These are phyloP conservation scores for Malurus splendens DNA, from an alignment of 2,797 vertebrate species.

Conservation along the genomic window DNA sequence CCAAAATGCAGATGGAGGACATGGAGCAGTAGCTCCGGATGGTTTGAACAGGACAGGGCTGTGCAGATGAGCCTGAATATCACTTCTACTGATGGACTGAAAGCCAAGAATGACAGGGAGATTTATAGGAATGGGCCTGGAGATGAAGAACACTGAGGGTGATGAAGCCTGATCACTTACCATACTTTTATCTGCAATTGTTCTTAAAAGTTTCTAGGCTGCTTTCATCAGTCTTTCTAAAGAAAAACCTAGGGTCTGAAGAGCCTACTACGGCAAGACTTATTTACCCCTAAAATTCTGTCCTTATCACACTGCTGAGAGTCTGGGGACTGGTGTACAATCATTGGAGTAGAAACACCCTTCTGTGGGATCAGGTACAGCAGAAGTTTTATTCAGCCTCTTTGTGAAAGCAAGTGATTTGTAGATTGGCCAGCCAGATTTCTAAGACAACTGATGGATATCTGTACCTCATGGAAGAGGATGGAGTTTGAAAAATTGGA, in stretches of 20 bases:
- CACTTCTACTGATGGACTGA: neutral
- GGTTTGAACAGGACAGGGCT: neutral
- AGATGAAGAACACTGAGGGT: neutral
- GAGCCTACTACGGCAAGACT: neutral
- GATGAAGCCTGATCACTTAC: neutral
- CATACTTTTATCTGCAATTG: neutral
- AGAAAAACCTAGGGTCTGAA: neutral
- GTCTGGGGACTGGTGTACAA: neutral
- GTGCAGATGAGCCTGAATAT: neutral
- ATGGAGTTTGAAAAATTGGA: neutral
- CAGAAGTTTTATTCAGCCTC: neutral
- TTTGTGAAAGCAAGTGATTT: neutral
- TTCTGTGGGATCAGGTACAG: neutral
- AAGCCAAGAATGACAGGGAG: neutral
- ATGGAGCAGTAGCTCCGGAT: neutral
- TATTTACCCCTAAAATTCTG: neutral
- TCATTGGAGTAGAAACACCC: neutral
- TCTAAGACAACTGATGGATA: neutral
- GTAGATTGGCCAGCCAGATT: neutral
- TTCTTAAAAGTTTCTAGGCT: neutral
- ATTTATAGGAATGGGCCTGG: neutral
- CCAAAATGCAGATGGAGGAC: neutral
- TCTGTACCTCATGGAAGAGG: neutral
- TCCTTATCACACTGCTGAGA: neutral
- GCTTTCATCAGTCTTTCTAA: neutral